Conservation (phyloP, 2,113 vertebrate genomes). For the Sarotherodon lohbergeri region DNA sequence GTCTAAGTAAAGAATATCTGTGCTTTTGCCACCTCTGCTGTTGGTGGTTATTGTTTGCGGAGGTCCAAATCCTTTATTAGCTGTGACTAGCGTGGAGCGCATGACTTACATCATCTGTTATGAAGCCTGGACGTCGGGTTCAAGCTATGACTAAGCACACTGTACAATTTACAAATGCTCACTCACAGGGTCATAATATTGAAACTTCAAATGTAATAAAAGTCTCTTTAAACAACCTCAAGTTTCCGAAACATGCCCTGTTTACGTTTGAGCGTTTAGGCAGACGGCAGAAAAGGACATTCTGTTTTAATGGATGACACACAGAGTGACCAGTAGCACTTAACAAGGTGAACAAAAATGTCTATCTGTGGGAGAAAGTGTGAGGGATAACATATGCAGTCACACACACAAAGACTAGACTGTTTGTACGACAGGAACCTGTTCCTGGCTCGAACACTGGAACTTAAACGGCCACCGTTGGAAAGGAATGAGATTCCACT, state of each 20-base stretch:
- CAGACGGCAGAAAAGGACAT: background rate
- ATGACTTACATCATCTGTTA: constrained; percentile 46
- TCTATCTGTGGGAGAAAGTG: constrained; percentile 19
- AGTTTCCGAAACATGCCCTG: background rate
- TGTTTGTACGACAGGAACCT: constrained; percentile 35
- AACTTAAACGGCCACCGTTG: constrained; percentile 42
- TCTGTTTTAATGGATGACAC: constrained; percentile 17
- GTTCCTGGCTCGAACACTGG: constrained; percentile 28
- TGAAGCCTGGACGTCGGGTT: constrained; percentile 3
- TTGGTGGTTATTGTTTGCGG: constrained; percentile 1
- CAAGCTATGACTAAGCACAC: constrained; percentile 23
- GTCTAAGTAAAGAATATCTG: background rate
- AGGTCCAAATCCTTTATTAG: constrained; percentile 38
- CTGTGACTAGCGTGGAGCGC: constrained; percentile 32
- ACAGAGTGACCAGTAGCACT: constrained; percentile 20
- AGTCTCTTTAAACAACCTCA: constrained; percentile 4
- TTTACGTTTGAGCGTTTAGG: background rate
- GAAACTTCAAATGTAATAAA: background rate
- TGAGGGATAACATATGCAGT: constrained; percentile 7
- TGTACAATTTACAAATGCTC: constrained; percentile 10
- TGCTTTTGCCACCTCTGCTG: background rate
- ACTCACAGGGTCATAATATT: constrained; percentile 27
- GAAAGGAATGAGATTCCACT: constrained; percentile 21
- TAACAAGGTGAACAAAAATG: constrained; percentile 2
- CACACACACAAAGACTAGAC: constrained; percentile 48